Percentiles rank a stretch among this genome's conserved stretches.
phyloP scores from a whole-genome alignment of 2,888 invertebrate genomes.

The Lacanobia wlatinum region DNA sequence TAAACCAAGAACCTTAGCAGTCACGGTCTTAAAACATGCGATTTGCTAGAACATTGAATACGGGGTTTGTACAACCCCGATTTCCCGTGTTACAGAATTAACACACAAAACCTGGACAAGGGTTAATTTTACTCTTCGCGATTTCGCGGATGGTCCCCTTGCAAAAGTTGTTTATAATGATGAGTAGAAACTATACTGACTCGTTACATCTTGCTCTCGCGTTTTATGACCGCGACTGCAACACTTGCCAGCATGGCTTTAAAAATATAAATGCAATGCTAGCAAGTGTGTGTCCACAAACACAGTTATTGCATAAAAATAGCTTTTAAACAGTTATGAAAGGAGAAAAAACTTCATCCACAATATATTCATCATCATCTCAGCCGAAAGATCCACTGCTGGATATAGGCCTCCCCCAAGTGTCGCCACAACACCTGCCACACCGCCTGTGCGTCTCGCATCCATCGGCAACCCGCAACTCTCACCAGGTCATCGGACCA shows the following conservation, averaged over 20 bases:
- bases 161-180: no score
- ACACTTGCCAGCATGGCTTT: neutral
- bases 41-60: neutral
- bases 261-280: slow-evolving; percentile 11
- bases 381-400: no score
- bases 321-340: neutral
- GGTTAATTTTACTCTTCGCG: no score
- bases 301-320: neutral
- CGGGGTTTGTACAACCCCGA: neutral
- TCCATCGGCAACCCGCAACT: no score
- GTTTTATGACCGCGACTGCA: neutral
- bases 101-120: no score
- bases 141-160: no score
- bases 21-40: neutral
- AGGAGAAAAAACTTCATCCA: neutral
- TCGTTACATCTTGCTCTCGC: neutral
- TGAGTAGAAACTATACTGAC: slow-evolving; percentile 3
- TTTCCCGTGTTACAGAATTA: neutral
- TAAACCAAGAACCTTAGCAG: neutral
- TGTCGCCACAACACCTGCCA: no score
- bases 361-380: no score
- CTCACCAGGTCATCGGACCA: no score
- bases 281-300: neutral
- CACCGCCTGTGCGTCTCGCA: no score
- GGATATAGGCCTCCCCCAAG: no score